These are phyloP conservation scores for Dryobates pubescens DNA, from an alignment of 2,797 vertebrate species.

Conservation along the genomic window DNA sequence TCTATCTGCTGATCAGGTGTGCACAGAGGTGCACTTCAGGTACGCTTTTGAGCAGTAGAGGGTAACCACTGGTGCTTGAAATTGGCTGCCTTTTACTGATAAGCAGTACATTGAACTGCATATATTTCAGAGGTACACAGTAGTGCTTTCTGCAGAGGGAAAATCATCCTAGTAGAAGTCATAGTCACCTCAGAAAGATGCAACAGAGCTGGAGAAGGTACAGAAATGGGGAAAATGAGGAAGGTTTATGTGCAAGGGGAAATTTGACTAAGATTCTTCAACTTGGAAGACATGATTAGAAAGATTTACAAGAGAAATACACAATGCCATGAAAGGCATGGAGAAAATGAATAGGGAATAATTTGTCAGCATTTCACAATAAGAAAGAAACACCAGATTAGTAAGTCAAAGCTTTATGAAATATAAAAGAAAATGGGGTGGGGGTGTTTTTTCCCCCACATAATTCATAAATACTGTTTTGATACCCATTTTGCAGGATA, in stretches of 20 bases:
- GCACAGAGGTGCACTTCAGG: not conserved
- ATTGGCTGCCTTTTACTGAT: constrained; percentile 1
- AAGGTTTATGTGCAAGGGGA: not conserved
- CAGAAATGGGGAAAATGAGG: not conserved
- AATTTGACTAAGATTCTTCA: not conserved
- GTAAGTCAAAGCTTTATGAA: not conserved
- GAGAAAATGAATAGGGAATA: not conserved
- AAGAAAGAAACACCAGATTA: not conserved
- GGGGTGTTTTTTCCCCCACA: not conserved
- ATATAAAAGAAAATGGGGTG: constrained; percentile 20
- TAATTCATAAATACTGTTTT: not conserved
- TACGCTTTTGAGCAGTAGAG: not conserved
- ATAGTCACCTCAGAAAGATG: not conserved
- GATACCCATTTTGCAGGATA: not conserved
- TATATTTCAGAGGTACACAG: not conserved
- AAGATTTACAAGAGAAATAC: not conserved
- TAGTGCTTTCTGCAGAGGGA: not conserved
- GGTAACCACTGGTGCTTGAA: not conserved
- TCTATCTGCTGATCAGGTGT: not conserved
- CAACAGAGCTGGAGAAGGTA: not conserved
- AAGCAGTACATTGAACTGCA: not conserved
- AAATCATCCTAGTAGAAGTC: not conserved
- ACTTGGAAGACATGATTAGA: not conserved
- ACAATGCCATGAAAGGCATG: not conserved
- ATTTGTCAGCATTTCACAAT: not conserved